These are phyloP conservation scores for Eupithecia subfuscata DNA, from an alignment of 2,888 invertebrate genomes.

Conservation along the genomic window DNA sequence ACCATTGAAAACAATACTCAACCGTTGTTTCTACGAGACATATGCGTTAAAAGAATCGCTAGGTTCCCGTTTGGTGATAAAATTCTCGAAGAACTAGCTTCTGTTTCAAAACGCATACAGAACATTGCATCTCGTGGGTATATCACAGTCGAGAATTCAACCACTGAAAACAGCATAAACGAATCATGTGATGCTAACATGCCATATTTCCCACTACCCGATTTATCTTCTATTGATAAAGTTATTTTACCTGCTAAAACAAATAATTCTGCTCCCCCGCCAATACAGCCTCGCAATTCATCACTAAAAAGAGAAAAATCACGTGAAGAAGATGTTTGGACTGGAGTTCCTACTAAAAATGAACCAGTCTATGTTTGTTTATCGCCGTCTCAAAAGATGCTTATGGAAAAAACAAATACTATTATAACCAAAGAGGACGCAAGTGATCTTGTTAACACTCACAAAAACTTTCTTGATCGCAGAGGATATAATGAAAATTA, in stretches of 20 bases:
- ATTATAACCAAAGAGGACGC: constrained; percentile 80
- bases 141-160: constrained; percentile 39
- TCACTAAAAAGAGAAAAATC: constrained; percentile 67
- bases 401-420: constrained; percentile 82
- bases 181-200: constrained; percentile 54
- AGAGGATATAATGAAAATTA: constrained; percentile 78
- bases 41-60: constrained; percentile 86
- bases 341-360: constrained; percentile 84
- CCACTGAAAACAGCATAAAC: constrained; percentile 35
- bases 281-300: constrained; percentile 73
- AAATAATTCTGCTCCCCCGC: constrained; percentile 66
- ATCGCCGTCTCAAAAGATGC: constrained; percentile 88
- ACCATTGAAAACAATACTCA: constrained; percentile 43
- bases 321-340: constrained; percentile 80
- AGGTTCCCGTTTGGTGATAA: constrained; percentile 88
- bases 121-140: constrained; percentile 60
- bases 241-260: constrained; percentile 61
- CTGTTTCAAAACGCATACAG: constrained; percentile 84
- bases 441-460: constrained; percentile 87
- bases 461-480: constrained; percentile 87
- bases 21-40: constrained; percentile 84
- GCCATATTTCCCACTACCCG: constrained; percentile 77
- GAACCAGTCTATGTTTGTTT: constrained; percentile 87
- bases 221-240: constrained; percentile 75
- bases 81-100: constrained; percentile 87